Conservation (phyloP, 2,888 invertebrate species). For the Salpingus planirostris region DNA sequence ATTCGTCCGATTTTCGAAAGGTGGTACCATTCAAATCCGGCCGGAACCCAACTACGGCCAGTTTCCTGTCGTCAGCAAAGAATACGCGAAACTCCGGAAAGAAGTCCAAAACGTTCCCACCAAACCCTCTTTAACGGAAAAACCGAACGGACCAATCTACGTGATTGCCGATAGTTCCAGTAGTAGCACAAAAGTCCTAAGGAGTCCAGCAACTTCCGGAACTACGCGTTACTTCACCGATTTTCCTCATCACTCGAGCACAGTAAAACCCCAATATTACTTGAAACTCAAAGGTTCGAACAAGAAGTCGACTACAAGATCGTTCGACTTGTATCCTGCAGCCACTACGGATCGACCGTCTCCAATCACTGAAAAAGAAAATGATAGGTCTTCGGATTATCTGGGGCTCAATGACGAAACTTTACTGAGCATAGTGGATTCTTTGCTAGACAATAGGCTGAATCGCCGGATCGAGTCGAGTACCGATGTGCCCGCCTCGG, state of each 20-base stretch:
- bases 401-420: conserved; percentile 18
- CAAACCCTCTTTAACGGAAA: not conserved
- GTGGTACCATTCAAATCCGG: conserved; percentile 47
- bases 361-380: conserved; percentile 9
- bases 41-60: conserved; percentile 45
- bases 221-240: conserved; percentile 31
- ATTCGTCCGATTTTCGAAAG: too few relatives aligned
- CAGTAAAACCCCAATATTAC: conserved; percentile 22
- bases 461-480: conserved; percentile 22
- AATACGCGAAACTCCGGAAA: conserved; percentile 46
- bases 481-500: too few relatives aligned
- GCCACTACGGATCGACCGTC: too few relatives aligned
- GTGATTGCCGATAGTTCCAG: conserved; percentile 27
- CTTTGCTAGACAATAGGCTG: conserved; percentile 25
- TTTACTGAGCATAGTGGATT: conserved; percentile 25
- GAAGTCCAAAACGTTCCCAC: conserved; percentile 27
- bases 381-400: conserved; percentile 16
- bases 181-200: conserved; percentile 21
- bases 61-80: conserved; percentile 45
- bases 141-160: conserved; percentile 22
- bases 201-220: conserved; percentile 26
- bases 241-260: conserved; percentile 21
- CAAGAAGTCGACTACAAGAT: conserved; percentile 7
- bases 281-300: conserved; percentile 12
- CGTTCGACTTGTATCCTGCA: too few relatives aligned